phyloP scores from a whole-genome alignment of 1,140 invertebrate species.

The Cherax quadricarinatus region DNA sequence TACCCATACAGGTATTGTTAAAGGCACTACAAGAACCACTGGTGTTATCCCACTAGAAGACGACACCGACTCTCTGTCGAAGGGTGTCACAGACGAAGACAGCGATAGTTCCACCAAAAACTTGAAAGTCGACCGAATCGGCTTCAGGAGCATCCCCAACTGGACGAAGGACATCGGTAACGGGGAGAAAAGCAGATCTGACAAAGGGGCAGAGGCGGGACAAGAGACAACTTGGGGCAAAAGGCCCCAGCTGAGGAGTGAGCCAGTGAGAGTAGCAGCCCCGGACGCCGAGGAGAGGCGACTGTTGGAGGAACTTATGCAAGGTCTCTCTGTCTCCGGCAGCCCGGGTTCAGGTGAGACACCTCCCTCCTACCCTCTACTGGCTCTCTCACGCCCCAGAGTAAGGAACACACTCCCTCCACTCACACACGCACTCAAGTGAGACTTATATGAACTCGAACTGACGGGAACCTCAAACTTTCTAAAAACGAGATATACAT shows the following conservation, averaged over 20 bases:
- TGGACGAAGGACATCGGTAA: neutral
- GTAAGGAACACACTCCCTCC: constrained; percentile 3
- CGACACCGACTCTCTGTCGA: neutral
- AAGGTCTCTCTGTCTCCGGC: neutral
- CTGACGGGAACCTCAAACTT: neutral
- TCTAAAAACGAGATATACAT: neutral
- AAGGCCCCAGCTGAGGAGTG: constrained; percentile 3
- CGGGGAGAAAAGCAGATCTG: neutral
- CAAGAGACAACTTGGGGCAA: neutral
- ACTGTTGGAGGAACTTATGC: constrained; percentile 38
- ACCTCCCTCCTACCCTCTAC: neutral
- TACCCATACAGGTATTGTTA: too few species aligned
- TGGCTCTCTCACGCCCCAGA: neutral
- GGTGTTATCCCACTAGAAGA: too few species aligned
- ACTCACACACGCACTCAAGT: constrained; percentile 2
- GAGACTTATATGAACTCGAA: neutral
- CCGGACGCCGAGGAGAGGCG: constrained; percentile 36
- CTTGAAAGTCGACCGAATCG: neutral
- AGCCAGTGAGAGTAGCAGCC: neutral
- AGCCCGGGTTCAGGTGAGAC: constrained; percentile 45
- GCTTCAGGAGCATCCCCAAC: neutral
- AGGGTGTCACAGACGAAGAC: neutral
- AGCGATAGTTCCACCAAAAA: neutral
- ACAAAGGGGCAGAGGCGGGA: neutral
- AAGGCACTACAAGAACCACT: too few species aligned